These are phyloP conservation scores for Loriculus beryllinus DNA, from an alignment of 2,797 vertebrate genomes.

Conservation along the genomic window DNA sequence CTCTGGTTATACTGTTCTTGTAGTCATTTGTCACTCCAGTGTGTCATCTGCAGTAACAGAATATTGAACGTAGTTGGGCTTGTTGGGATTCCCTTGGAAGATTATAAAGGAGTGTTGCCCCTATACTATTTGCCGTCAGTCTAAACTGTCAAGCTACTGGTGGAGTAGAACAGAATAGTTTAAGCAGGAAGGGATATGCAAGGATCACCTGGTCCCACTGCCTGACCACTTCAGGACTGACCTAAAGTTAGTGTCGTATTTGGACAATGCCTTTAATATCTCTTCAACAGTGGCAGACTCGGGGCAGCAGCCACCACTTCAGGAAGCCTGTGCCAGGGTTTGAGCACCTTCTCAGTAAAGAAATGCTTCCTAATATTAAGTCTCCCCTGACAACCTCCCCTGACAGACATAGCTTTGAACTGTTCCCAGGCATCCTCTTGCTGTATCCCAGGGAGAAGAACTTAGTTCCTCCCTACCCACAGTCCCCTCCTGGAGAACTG, in stretches of 20 bases:
- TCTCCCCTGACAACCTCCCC: not conserved
- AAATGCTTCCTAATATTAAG: not conserved
- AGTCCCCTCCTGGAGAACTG: not conserved
- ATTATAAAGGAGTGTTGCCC: too few species aligned
- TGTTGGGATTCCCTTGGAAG: not conserved
- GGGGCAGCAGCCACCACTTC: not conserved
- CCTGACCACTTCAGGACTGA: not conserved
- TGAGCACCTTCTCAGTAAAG: not conserved
- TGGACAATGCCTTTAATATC: not conserved
- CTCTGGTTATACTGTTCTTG: not conserved
- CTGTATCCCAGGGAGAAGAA: not conserved
- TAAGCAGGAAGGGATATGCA: not conserved
- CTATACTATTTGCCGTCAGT: not conserved
- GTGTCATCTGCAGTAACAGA: not conserved
- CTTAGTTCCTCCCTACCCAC: not conserved
- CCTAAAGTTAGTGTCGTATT: accelerated
- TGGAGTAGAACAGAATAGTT: not conserved
- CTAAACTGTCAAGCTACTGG: not conserved
- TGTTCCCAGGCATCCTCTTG: not conserved
- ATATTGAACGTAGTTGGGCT: not conserved
- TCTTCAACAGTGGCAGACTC: not conserved
- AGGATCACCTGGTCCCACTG: not conserved
- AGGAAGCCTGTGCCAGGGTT: not conserved
- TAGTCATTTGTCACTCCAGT: not conserved
- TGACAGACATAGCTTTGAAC: not conserved